phyloP scores from a whole-genome alignment of 2,113 vertebrate species.

The Tretioscincus oriximinensis region DNA sequence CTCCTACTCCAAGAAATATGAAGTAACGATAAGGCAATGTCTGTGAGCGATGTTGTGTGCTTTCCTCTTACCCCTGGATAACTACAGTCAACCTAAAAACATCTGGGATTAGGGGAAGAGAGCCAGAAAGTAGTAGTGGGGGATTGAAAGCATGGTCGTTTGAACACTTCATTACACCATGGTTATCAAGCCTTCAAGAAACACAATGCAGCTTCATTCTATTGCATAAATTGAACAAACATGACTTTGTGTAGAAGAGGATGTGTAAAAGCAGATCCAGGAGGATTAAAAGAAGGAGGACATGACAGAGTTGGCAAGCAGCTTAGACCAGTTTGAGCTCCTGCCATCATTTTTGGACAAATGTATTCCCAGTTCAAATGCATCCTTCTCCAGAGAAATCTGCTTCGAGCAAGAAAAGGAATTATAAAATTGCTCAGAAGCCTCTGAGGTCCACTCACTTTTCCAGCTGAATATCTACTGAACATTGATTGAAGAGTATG shows the following conservation, averaged over 20 bases:
- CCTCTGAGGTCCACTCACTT: neutral
- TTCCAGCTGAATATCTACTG: neutral
- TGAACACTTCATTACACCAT: slow-evolving; percentile 15
- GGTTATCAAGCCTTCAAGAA: slow-evolving; percentile 1
- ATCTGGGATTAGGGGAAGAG: slow-evolving; percentile 14
- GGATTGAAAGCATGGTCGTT: slow-evolving; percentile 6
- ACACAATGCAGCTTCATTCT: neutral
- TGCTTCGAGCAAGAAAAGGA: slow-evolving; percentile 2
- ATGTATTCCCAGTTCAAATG: slow-evolving; percentile 15
- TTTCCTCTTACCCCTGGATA: slow-evolving; percentile 8
- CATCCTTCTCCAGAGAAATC: neutral
- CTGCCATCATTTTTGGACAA: neutral
- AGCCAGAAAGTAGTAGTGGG: slow-evolving; percentile 3
- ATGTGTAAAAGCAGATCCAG: neutral
- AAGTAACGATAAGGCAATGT: neutral
- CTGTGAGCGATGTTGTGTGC: neutral
- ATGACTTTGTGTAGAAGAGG: neutral
- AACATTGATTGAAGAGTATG: neutral
- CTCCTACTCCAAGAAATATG: neutral
- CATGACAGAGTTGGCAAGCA: neutral
- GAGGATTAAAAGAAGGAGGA: slow-evolving; percentile 5
- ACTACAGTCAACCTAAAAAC: slow-evolving; percentile 7
- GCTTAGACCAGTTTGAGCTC: neutral
- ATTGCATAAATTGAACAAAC: neutral
- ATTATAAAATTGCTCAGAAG: neutral